Evolutionary conservation across 2,888 invertebrate species (phyloP), one percentile per base, ranked within the genome.

Genomic region (Branchinecta sandiegonensis): DNA sequence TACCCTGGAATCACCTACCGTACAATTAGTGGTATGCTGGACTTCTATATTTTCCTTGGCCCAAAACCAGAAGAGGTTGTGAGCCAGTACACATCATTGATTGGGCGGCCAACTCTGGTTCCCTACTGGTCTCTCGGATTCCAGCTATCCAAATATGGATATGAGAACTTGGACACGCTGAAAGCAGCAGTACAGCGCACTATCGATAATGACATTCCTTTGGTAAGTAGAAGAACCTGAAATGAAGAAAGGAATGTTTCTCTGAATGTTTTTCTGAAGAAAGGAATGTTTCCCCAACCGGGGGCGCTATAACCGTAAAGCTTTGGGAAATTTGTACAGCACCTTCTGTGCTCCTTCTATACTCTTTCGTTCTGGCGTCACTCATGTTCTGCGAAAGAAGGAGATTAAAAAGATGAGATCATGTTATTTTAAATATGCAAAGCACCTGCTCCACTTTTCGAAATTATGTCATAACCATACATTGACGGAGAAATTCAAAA

Each of bases 41-140:
- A 79, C 70, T 73, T 78, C 64, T 76, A 75, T 71, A 73, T 77
- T 70, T 77, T 78, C 73, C 74, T 77, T 6, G 78, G 78, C 13
- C 77, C 78, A 8, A 73, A 73, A 7, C 77, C 78, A 1, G 74
- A 72, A 67, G 71, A 75, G n/a, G 77, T 78, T 11, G 73, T 76
- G 37, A 71, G 72, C 37, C 77, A 78, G 66, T 77, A 77, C 69
- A 74, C 74, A 5, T 70, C 72, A 10, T 14, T 76, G 65, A 71
- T 80, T 48, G 80, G 80, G 0, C 73, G 74, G 17, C 78, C 80
- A 9, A 73, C 74, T 68, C 75, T 80, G 76, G 79, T 79, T 9
- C 80, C 80, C 7, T 79, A 79, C 70, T 81, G 80, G 80, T 71
- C 77, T 13, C 74, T 81, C 7, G 81, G 81, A 2, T 81, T 79